Evolutionary conservation across 2,113 vertebrate species (phyloP), one percentile per base, ranked within the genome.

Genomic region (Cyanoderma ruficeps): DNA sequence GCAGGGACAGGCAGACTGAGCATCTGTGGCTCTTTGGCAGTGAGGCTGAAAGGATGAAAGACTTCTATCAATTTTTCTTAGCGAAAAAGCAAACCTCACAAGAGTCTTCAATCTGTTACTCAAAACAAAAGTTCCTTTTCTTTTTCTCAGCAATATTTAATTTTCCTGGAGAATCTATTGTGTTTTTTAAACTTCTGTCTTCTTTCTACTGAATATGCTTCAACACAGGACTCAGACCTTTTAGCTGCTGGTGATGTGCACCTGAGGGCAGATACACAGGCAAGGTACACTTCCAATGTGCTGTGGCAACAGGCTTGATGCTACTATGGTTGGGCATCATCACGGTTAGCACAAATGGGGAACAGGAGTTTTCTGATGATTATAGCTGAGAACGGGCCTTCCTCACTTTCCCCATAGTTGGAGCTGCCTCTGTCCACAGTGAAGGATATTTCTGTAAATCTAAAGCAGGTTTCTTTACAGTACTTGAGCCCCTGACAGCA

Each of bases 1-100:
- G 61, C 65, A 85, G 92, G 75, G 85, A 95, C 70, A 85, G 61
- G 67, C 46, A 86, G 63, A 76, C 61, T 95, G 93, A 95, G 67
- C 67, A 94, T 90, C 90, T 4, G 0, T 94, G 50, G 28, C 55
- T 74, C 22, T 93, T 90, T 86, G 74, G 46, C 79, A 94, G 68
- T 11, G 33, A 92, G 33, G 64, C 59, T 94, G 70, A 92, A 90
- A 94, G 39, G 49, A 92, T 83, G 76, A 88, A 92, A 92, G 88
- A 50, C 30, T 90, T 31, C 55, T 39, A 93, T 83, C 75, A 93
- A 61, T 92, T 90, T 85, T 94, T 65, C 53, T 65, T 70, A 42
- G 46, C 2, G 11, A 77, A 16, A 83, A 83, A 93, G 33, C 20
- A 86, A 92, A 86, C 18, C 50, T 90, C 7, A 1, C 33, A 86